Evolutionary conservation across 2,888 invertebrate species (phyloP).

Genomic region (Callyntrura sp.): DNA sequence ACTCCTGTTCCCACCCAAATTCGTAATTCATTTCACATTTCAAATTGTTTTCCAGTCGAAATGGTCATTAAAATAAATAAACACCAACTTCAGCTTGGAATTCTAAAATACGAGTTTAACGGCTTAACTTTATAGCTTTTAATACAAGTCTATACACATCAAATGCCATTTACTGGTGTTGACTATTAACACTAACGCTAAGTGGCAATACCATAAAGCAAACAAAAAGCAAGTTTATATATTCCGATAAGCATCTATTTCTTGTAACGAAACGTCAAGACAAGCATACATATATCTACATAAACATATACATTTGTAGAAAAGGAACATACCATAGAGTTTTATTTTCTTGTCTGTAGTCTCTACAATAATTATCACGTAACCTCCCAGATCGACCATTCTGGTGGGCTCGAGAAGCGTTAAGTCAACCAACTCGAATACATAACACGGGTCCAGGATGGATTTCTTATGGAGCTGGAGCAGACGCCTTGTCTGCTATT

Average conservation of each 20-base stretch:
- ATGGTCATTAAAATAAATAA: conserved; percentile 22
- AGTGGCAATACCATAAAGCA: background rate
- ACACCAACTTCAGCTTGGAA: background rate
- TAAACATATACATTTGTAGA: background rate
- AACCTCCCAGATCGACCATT: conserved; percentile 94
- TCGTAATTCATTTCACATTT: background rate
- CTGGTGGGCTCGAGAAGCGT: conserved; percentile 84
- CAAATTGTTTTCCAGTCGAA: conserved; percentile 2
- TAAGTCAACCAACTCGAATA: conserved; percentile 84
- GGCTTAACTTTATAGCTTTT: background rate
- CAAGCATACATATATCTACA: background rate
- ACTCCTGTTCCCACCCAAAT: conserved; percentile 3
- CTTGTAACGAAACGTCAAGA: background rate
- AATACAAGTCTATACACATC: background rate
- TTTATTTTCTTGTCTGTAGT: conserved; percentile 97
- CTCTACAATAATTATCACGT: conserved; percentile 97
- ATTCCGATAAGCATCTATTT: background rate
- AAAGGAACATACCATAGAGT: conserved; percentile 91
- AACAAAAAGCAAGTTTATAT: conserved; percentile 7
- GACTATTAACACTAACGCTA: too few species aligned
- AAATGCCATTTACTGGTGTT: background rate
- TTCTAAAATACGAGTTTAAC: background rate
- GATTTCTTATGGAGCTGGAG: conserved; percentile 80
- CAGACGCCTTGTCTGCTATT: conserved; percentile 81
- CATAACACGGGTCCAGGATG: conserved; percentile 84